Evolutionary conservation across 2,113 vertebrate species (phyloP).

Genomic region (Pitta sordida): DNA sequence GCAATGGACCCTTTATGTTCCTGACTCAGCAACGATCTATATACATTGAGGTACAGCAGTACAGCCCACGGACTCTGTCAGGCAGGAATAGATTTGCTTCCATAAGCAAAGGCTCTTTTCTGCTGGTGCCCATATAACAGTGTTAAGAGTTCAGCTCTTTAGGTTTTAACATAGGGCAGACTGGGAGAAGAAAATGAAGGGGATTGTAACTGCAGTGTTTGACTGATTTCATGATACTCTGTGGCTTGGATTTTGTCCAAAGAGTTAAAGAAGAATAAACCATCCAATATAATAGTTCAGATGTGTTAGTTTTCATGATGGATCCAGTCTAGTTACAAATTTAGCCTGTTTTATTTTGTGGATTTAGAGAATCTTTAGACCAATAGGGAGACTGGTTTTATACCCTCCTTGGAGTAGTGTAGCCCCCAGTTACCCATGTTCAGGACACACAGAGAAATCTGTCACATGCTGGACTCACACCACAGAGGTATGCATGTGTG

Average conservation of each 20-base stretch:
- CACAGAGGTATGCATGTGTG: rapidly evolving
- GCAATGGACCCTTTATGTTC: background rate
- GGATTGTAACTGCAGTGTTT: background rate
- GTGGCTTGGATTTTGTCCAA: background rate
- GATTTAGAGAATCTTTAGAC: background rate
- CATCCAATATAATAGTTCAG: background rate
- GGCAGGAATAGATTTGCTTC: background rate
- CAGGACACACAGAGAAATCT: background rate
- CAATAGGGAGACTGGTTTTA: background rate
- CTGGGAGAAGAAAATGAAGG: background rate
- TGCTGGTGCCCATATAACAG: background rate
- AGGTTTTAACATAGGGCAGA: background rate
- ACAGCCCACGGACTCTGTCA: background rate
- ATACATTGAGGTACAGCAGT: background rate
- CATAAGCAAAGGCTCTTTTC: background rate
- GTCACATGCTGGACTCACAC: background rate
- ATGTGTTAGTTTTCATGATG: background rate
- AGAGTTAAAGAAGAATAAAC: background rate
- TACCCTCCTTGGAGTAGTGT: background rate
- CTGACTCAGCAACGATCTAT: background rate
- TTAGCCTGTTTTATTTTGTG: background rate
- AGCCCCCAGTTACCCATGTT: background rate
- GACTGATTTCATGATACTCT: background rate
- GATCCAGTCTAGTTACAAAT: background rate
- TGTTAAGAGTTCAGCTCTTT: background rate